Conservation (phyloP, 2,888 invertebrate genomes). For the Apeira syringaria region DNA sequence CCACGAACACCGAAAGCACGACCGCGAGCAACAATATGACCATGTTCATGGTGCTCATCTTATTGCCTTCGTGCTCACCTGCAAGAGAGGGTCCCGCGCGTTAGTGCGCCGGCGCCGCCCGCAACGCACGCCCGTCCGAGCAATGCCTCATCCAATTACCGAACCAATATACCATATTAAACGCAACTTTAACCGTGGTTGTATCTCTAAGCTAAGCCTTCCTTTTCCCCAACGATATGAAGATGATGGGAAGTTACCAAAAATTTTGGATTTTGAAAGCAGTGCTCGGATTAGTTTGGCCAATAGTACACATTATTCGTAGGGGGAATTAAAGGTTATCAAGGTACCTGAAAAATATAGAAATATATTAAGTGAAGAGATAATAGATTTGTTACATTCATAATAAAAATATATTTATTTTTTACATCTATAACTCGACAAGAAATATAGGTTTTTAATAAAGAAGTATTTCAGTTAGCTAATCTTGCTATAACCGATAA, state of each 20-base stretch:
- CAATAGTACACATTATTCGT: conserved; percentile 51
- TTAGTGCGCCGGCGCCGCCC: conserved; percentile 79
- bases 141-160: conserved; percentile 50
- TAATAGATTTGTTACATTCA: too few relatives aligned
- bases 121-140: conserved; percentile 60
- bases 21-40: conserved; percentile 96
- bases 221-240: conserved; percentile 5
- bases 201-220: conserved; percentile 17
- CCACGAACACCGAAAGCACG: conserved; percentile 97
- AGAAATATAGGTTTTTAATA: too few relatives aligned
- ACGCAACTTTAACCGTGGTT: neutral
- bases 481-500: too few relatives aligned
- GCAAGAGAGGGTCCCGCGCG: conserved; percentile 83
- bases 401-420: too few relatives aligned
- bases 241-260: neutral
- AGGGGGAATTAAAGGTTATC: conserved; percentile 57
- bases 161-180: conserved; percentile 12
- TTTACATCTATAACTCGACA: too few relatives aligned
- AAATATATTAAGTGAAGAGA: conserved; percentile 47
- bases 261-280: conserved; percentile 56
- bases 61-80: conserved; percentile 90
- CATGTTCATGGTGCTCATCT: conserved; percentile 95
- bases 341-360: conserved; percentile 73
- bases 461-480: too few relatives aligned
- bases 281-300: conserved; percentile 71